Base-by-base conservation (phyloP, 2,797 vertebrate species). In the Fundulus diaphanus region DNA sequence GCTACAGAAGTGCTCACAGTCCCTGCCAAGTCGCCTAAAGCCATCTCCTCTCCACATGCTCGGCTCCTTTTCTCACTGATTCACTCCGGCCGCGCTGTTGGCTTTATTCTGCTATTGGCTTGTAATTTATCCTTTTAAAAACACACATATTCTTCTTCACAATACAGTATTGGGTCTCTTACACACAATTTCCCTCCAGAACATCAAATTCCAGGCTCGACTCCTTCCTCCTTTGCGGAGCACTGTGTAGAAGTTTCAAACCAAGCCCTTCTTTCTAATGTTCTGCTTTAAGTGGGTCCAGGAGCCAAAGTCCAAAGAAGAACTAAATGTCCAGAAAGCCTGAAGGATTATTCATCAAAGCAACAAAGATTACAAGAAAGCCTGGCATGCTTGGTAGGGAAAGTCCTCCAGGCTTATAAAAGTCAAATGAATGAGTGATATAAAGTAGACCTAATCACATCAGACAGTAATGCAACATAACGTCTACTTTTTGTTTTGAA, bases 21-120 rank as follows among this genome's bases (percentile, higher is more conserved):
- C 67, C 65, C 72, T 82, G 85, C 85, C 85, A 85, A 78, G 77
- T 69, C 61, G 83, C 91, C 82, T 71, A 0, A 8, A 86, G 87
- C 81, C 57, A 72, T 84, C 68, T 73, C 52, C 76, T 70, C 31
- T 5, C 48, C 68, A 76, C 75, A 1, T 73, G 70, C 65, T 29
- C 73, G 11, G 1, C 56, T 61, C 46, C 54, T 48, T 51, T 73
- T 80, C 76, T 81, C 77, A 44, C 68, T 20, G 22, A 56, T 52
- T 67, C 7, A 68, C 31, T 59, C 15, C 2, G 52, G 27, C 27
- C 48, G 52, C 8, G 9, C 24, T 7, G 27, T 49, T 48, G 5
- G 24, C 29, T 61, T 20, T 70, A 29, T 70, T 54, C 49, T 33
- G 3, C 67, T 27, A 48, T 57, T 24, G 15, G 44, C 27, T 56